These are phyloP conservation scores for Gymnosoma rotundatum DNA, from an alignment of 2,888 invertebrate species.

Conservation along the genomic window DNA sequence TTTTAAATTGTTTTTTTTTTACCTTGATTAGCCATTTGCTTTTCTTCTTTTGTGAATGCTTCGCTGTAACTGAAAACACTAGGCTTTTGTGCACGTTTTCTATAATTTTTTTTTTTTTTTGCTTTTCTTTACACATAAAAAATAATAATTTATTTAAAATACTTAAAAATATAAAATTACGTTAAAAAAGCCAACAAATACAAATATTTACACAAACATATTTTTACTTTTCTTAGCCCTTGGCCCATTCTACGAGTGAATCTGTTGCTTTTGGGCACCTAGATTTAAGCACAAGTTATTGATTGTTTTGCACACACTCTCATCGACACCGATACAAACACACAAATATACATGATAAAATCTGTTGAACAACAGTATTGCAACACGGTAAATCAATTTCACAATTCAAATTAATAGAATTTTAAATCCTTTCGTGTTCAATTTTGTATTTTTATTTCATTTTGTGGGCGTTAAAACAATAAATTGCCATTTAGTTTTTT, in stretches of 20 bases:
- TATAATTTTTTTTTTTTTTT: background rate
- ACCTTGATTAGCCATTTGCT: background rate
- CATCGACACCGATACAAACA: constrained; percentile 44
- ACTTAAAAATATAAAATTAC: background rate
- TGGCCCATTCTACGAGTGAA: constrained; percentile 68
- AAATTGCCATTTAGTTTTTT: background rate
- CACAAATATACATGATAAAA: constrained; percentile 59
- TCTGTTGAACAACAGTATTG: constrained; percentile 51
- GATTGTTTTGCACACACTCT: constrained; percentile 29
- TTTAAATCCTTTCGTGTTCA: constrained; percentile 26
- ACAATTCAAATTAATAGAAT: constrained; percentile 71
- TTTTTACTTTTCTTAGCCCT: constrained; percentile 59
- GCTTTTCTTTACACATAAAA: background rate
- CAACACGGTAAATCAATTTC: constrained; percentile 67
- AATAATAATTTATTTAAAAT: background rate
- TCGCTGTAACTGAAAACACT: constrained; percentile 37
- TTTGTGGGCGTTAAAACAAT: constrained; percentile 16
- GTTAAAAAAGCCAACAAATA: background rate
- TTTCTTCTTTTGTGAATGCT: background rate
- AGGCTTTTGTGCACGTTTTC: constrained; percentile 50
- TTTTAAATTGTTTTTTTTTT: background rate
- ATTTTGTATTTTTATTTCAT: constrained; percentile 6
- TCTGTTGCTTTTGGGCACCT: constrained; percentile 67
- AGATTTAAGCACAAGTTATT: constrained; percentile 65
- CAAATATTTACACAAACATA: background rate